Evolutionary conservation across 1,140 invertebrate species (phyloP), one percentile per base, ranked within the genome.

Genomic region (Drosophila eugracilis): DNA sequence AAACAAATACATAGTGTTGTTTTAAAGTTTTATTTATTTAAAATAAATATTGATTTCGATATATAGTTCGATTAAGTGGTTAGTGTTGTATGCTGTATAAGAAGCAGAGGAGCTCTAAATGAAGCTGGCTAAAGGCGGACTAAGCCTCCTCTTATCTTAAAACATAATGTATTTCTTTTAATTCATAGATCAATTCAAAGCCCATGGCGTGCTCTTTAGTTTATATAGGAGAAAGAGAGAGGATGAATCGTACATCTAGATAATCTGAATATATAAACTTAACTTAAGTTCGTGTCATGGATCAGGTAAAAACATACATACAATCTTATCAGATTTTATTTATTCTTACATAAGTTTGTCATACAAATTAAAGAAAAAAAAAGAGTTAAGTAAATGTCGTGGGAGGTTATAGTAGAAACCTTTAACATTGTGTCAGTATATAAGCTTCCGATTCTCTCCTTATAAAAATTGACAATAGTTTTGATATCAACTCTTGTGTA

Each of bases 1-100:
- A 78, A 62, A 62, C 37, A 73, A 60, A 76, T 80, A 83, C 83
- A 81, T 85, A 85, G 83, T 88, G 81, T 85, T 72, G 62, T 77
- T 85, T 88, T 55, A 53, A 60, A 37, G 21, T 63, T 81, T 80
- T 66, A 88, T 85, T 86, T 81, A 81, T 86, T 85, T 88, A 70
- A 85, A 85, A 85, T 85, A 85, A 85, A 70, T 80, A 77, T 52
- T 50, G 48, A 30, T 17, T 12, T 12, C 9, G 30, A 12, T 62
- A 71, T 71, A 62, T 58, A 52, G 44, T 75, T 58, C 22, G 60
- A 37, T 67, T 67, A 49, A 42, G 65, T 67, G 65, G 28, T 67
- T 53, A 67, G 22, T 32, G 19, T 67, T 30, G 58, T 58, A 53
- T 70, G n/a, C 30, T 36, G 24, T 30, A 45, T 50, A 57, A 63